Conservation (phyloP, 2,888 invertebrate species). For the Onchidella celtica region DNA sequence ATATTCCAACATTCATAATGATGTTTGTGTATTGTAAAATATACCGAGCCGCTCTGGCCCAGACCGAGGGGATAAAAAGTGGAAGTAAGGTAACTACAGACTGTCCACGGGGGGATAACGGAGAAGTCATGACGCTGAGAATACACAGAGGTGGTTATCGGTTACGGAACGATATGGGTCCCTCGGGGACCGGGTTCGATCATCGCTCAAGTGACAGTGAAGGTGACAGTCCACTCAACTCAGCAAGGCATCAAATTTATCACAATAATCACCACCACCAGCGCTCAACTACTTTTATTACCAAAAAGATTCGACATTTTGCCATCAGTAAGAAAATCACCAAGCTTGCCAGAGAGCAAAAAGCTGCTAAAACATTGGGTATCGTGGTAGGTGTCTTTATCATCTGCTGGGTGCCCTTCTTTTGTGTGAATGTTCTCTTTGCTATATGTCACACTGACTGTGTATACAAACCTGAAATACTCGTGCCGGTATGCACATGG, state of each 20-base stretch:
- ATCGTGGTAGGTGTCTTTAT: conserved; percentile 99
- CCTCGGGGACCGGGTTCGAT: conserved; percentile 57
- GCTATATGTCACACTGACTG: conserved; percentile 89
- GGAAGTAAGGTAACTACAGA: conserved; percentile 87
- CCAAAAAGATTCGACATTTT: conserved; percentile 83
- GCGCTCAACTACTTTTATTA: conserved; percentile 69
- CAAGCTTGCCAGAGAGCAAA: conserved; percentile 97
- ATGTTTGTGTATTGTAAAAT: conserved; percentile 98
- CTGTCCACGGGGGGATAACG: conserved; percentile 86
- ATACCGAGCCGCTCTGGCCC: conserved; percentile 95
- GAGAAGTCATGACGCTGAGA: conserved; percentile 87
- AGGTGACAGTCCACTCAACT: conserved; percentile 61
- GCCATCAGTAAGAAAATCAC: conserved; percentile 95
- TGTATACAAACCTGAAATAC: conserved; percentile 68
- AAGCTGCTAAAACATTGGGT: conserved; percentile 97
- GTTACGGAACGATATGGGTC: conserved; percentile 54
- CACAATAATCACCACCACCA: conserved; percentile 39
- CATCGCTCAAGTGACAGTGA: conserved; percentile 69
- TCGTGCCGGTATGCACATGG: conserved; percentile 79
- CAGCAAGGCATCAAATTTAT: conserved; percentile 47
- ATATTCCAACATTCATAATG: conserved; percentile 97
- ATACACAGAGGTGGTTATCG: conserved; percentile 92
- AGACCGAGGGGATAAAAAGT: conserved; percentile 92
- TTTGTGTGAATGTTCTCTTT: conserved; percentile 94
- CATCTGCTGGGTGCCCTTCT: conserved; percentile 98